phyloP scores from a whole-genome alignment of 2,113 vertebrate species.

The Anas platyrhynchos region DNA sequence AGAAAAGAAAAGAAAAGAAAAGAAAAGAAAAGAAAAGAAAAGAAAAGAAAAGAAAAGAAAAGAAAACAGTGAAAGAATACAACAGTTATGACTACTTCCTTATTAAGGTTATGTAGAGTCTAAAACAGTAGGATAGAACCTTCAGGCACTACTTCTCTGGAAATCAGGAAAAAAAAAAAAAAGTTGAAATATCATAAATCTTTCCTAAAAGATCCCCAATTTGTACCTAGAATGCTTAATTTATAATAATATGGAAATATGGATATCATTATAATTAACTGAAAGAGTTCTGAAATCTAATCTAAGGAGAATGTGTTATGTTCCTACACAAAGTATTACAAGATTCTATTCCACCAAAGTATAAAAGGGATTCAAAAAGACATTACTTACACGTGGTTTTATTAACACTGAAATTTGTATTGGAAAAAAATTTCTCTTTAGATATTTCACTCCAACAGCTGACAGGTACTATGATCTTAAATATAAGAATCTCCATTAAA shows the following conservation, averaged over 20 bases:
- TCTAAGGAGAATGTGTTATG: rapidly evolving
- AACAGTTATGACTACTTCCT: background rate
- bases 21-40: background rate
- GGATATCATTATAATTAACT: background rate
- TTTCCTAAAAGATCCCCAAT: background rate
- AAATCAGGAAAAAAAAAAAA: background rate
- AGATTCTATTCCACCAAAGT: background rate
- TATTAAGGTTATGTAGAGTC: background rate
- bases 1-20: background rate
- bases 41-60: too few species aligned
- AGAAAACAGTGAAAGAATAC: background rate
- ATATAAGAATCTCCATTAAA: background rate
- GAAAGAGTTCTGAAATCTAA: background rate
- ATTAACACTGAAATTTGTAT: background rate
- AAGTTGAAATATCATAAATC: background rate
- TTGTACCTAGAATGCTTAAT: background rate
- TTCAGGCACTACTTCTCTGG: background rate
- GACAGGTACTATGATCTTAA: background rate
- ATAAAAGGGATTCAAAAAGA: background rate
- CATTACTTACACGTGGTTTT: rapidly evolving
- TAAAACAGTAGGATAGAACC: background rate
- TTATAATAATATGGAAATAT: background rate
- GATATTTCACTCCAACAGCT: background rate
- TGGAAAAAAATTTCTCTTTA: background rate
- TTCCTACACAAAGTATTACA: background rate